Base-by-base conservation (phyloP, 2,797 vertebrate species). In the Peromyscus melanophrys region DNA sequence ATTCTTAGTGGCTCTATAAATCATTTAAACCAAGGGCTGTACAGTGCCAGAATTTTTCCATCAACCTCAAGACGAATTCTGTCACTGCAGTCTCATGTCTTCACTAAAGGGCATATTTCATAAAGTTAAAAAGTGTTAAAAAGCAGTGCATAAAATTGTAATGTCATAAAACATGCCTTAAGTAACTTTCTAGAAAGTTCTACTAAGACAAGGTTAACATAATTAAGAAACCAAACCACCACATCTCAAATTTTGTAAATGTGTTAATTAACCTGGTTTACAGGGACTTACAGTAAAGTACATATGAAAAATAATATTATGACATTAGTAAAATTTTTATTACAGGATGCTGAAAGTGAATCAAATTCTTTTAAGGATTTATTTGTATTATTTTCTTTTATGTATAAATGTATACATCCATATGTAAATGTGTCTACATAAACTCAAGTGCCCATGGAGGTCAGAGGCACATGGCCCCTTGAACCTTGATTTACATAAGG, bases 21-120 rank as follows among this genome's bases (percentile, higher is more conserved):
- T 98, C 98, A 98, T 98, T 98, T 98, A 97, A 97, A 98, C 92
- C 84, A 90, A 94, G 89, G 86, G 93, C 89, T 84, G 43, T 94
- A 93, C 87, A 87, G 82, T 94, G 94, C 57, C 69, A 88, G 94
- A 96, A 96, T 98, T 71, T 95, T 98, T 98, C 97, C 86, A 98
- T 97, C 55, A 95, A 82, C 92, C 87, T 94, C 43, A 98, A 98
- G 96, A 98, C 97, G 96, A 97, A 98, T 98, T 98, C 98, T 97
- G 92, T 93, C 90, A 97, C 43, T 91, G 77, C n/a, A 96, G 88
- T 96, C 87, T 98, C 92, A 98, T 77, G 81, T 97, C 78, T 98
- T 97, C 94, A 98, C 91, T 95, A 95, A 98, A 97, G 65, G 69
- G 37, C 46, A 96, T 97, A 97, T 97, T 97, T 96, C 92, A 94